A percentile compares a stretch with the other conserved stretches of the same genome.
Conservation (phyloP, 2,797 vertebrate genomes). For the Danio kyathit region DNA sequence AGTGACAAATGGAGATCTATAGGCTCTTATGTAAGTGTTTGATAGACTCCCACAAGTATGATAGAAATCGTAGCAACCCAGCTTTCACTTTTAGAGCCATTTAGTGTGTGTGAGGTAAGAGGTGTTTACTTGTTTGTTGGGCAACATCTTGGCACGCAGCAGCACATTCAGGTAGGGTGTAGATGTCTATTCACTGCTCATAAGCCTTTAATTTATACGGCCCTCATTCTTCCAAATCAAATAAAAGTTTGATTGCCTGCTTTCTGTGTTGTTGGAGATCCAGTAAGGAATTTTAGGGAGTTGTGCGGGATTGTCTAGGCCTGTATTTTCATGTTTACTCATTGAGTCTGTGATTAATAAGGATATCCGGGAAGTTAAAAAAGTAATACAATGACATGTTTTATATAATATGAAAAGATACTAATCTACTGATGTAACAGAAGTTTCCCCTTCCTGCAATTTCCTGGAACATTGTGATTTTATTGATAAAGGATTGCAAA, state of each 20-base stretch:
- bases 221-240: slow-evolving; percentile 35
- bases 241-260: slow-evolving; percentile 33
- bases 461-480: not conserved
- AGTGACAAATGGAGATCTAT: slow-evolving; percentile 32
- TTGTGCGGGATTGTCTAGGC: not conserved
- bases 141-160: slow-evolving; percentile 20
- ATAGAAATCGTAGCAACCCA: slow-evolving; percentile 35
- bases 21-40: slow-evolving; percentile 21
- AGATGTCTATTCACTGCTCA: slow-evolving; percentile 38
- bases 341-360: not conserved
- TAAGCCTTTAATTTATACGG: slow-evolving; percentile 33
- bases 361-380: not conserved
- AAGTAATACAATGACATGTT: not conserved
- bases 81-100: slow-evolving; percentile 37
- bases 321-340: slow-evolving; percentile 3
- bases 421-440: not conserved
- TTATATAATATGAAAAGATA: not conserved
- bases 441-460: not conserved
- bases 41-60: slow-evolving; percentile 16
- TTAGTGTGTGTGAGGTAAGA: slow-evolving; percentile 2
- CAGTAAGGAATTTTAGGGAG: not conserved
- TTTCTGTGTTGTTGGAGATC: not conserved
- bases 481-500: not conserved
- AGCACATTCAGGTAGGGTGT: slow-evolving; percentile 12
- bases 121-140: slow-evolving; percentile 18